Base-by-base conservation (phyloP, 2,113 vertebrate species). In the Phoxinus phoxinus region DNA sequence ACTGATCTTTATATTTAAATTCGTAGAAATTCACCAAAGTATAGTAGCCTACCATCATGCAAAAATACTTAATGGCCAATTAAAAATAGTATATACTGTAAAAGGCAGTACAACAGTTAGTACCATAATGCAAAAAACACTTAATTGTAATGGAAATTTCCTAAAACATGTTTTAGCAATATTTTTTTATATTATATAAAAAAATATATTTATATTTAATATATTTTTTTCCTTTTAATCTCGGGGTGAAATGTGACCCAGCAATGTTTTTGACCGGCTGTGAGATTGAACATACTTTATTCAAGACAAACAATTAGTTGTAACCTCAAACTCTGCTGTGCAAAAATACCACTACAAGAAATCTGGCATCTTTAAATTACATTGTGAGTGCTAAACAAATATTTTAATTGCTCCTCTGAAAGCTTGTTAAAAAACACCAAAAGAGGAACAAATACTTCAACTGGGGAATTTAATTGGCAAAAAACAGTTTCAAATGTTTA, bases 361-460 rank as follows among this genome's bases (percentile, higher is more conserved):
- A 85, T 51, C 5, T 78, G 53, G 69, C 82, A 65, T 79, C 44
- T 89, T 88, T 89, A 69, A 90, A 88, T 89, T 87, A 53, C 86
- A 69, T 87, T 76, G 51, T 13, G 48, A 86, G 83, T 83, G 86
- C 84, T 83, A 88, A 86, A 89, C 59, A 91, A 89, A 89, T 83
- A 87, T 89, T 83, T 90, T 88, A 91, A 92, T 88, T 86, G 86
- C 86, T 84, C 85, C 63, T 88, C 41, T 23, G 46, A 76, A 85
- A 58, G 82, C 89, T 89, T 85, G 67, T 89, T 87, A 81, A 87
- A 85, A 87, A 84, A 75, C 77, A 76, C 86, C 87, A 63, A 84
- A 71, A 79, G 44, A 83, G 69, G 74, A 83, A 90, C 75, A 83
- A 85, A 80, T 9, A 85, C 69, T 61, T 77, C 56, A 77, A 46